Percentiles rank a stretch among this genome's conserved stretches.
phyloP scores from a whole-genome alignment of 2,797 vertebrate species.

The Pipistrellus pipistrellus region DNA sequence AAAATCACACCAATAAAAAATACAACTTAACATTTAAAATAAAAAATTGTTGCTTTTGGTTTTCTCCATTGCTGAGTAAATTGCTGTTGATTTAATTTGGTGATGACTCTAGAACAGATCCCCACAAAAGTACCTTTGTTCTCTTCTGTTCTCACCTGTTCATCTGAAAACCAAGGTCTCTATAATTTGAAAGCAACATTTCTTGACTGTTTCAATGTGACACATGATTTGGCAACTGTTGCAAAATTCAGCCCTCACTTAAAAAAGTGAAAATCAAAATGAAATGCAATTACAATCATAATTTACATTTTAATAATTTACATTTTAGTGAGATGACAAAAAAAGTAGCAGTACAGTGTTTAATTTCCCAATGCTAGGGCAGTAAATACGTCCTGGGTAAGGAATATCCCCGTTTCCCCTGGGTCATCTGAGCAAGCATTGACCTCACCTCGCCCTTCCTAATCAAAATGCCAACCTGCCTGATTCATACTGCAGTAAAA shows the following conservation, averaged over 20 bases:
- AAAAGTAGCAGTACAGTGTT: not conserved
- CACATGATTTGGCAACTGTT: not conserved
- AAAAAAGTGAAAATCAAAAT: not conserved
- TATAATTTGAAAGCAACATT: not conserved
- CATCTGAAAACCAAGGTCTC: not conserved
- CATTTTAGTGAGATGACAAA: not conserved
- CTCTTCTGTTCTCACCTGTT: not conserved
- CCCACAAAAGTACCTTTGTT: not conserved
- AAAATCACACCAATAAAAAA: slow-evolving; percentile 18
- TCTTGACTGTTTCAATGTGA: not conserved
- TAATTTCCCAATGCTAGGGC: not conserved
- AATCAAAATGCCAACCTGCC: not conserved
- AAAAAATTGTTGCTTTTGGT: not conserved
- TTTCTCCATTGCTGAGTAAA: not conserved
- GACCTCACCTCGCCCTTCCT: not conserved
- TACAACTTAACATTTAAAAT: not conserved
- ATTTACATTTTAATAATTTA: not conserved
- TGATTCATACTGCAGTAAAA: not conserved
- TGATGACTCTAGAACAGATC: not conserved
- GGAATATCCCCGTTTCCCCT: not conserved
- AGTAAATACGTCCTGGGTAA: not conserved
- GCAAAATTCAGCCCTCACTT: not conserved
- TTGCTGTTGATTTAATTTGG: not conserved
- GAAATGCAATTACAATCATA: not conserved
- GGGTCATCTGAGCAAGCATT: not conserved